These are phyloP conservation scores for Drosophila eohydei DNA, from an alignment of 2,888 invertebrate genomes.

Conservation along the genomic window DNA sequence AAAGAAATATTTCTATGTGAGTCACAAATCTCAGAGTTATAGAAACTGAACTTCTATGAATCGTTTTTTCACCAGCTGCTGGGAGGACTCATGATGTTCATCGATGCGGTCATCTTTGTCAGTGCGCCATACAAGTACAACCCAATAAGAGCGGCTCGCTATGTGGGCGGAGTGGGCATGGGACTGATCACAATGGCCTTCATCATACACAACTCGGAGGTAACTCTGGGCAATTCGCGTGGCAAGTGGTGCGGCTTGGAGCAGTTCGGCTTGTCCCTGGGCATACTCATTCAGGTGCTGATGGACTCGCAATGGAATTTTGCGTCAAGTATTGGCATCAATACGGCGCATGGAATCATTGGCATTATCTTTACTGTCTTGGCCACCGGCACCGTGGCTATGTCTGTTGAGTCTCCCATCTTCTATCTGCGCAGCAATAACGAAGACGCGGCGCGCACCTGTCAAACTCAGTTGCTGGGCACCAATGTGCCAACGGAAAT, in stretches of 20 bases:
- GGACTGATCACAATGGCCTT: conserved; percentile 72
- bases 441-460: conserved; percentile 65
- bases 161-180: conserved; percentile 75
- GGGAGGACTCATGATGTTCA: conserved; percentile 60
- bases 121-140: conserved; percentile 57
- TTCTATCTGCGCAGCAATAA: conserved; percentile 66
- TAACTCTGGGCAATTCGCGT: conserved; percentile 52
- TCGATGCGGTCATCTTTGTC: conserved; percentile 73
- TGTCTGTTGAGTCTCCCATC: conserved; percentile 75
- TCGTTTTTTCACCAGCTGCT: conserved; percentile 25
- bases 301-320: conserved; percentile 62
- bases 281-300: conserved; percentile 71
- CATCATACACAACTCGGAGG: conserved; percentile 76
- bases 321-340: conserved; percentile 34
- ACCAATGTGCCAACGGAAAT: conserved; percentile 35
- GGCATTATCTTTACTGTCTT: conserved; percentile 60
- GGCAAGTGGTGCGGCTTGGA: conserved; percentile 74
- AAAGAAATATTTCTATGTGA: conserved; percentile 61
- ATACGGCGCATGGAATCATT: conserved; percentile 75
- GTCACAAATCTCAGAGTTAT: not conserved
- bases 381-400: conserved; percentile 45
- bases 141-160: conserved; percentile 73
- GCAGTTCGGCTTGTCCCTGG: conserved; percentile 66
- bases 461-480: conserved; percentile 55
- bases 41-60: not conserved